These are phyloP conservation scores for Brachionus manjavacas DNA, from an alignment of 1,140 invertebrate genomes.

Conservation along the genomic window DNA sequence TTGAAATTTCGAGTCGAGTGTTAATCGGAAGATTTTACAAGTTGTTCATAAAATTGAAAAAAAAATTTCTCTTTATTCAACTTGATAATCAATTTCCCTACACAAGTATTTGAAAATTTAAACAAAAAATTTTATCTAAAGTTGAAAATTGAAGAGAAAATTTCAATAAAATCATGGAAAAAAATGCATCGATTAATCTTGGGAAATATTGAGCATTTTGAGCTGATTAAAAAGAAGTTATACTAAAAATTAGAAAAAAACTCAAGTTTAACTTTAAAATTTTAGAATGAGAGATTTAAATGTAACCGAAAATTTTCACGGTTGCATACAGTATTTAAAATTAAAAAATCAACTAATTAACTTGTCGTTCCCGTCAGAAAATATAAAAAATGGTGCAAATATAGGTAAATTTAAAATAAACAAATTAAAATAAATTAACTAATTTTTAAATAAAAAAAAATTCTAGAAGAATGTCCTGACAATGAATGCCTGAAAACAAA, in stretches of 20 bases:
- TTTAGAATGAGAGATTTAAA: neutral
- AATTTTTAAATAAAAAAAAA: neutral
- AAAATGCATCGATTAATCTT: neutral
- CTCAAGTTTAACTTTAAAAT: neutral
- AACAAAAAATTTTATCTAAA: neutral
- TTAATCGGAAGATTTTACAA: neutral
- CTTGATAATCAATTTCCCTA: slow-evolving; percentile 10
- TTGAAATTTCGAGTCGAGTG: neutral
- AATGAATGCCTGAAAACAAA: neutral
- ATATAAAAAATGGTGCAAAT: slow-evolving; percentile 11
- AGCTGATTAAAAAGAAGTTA: neutral
- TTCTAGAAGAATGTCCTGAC: neutral
- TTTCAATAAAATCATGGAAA: neutral
- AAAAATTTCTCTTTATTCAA: slow-evolving; percentile 1
- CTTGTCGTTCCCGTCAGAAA: slow-evolving; percentile 1
- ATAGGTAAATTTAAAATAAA: neutral
- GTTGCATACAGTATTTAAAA: slow-evolving; percentile 34
- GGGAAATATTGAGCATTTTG: neutral
- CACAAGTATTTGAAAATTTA: neutral
- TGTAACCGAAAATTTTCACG: neutral
- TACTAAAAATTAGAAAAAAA: neutral
- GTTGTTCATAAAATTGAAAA: neutral
- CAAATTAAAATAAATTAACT: neutral
- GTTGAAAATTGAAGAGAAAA: neutral
- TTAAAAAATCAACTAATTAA: neutral